phyloP scores from a whole-genome alignment of 2,113 vertebrate species.

The Lonchura striata region DNA sequence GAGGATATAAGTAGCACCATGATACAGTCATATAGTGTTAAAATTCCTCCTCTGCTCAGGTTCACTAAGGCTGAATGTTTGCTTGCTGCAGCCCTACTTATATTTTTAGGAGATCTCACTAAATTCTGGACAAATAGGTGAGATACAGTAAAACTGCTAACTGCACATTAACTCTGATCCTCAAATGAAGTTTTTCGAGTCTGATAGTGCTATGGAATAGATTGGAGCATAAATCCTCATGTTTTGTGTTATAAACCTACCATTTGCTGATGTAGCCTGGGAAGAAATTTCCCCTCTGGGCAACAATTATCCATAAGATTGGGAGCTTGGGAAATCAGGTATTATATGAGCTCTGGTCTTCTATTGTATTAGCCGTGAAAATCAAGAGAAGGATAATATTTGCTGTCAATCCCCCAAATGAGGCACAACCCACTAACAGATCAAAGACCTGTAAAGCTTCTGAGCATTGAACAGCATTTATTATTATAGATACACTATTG shows the following conservation, averaged over 20 bases:
- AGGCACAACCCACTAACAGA: constrained; percentile 2
- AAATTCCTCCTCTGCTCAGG: not conserved
- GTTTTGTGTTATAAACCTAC: constrained; percentile 51
- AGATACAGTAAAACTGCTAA: constrained; percentile 46
- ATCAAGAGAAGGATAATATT: constrained; percentile 45
- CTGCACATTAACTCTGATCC: constrained; percentile 40
- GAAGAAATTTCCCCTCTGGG: constrained; percentile 60
- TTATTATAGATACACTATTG: not conserved
- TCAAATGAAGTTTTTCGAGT: constrained; percentile 22
- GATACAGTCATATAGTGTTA: not conserved
- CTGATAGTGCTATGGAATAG: constrained; percentile 17
- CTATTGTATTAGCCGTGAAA: constrained; percentile 51
- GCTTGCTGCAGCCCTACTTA: not conserved
- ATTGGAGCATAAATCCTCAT: constrained; percentile 49
- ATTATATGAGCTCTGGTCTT: constrained; percentile 33
- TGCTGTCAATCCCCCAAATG: constrained; percentile 34
- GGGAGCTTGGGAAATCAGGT: constrained; percentile 44
- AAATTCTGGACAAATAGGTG: constrained; percentile 46
- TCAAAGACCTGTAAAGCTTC: constrained; percentile 14
- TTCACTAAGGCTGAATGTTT: not conserved
- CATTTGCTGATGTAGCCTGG: constrained; percentile 35
- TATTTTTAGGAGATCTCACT: constrained; percentile 30
- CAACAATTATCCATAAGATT: constrained; percentile 48
- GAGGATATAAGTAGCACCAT: not conserved
- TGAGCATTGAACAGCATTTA: not conserved